These are phyloP conservation scores for Ploceus nigricollis DNA, from an alignment of 2,113 vertebrate genomes.

Conservation along the genomic window DNA sequence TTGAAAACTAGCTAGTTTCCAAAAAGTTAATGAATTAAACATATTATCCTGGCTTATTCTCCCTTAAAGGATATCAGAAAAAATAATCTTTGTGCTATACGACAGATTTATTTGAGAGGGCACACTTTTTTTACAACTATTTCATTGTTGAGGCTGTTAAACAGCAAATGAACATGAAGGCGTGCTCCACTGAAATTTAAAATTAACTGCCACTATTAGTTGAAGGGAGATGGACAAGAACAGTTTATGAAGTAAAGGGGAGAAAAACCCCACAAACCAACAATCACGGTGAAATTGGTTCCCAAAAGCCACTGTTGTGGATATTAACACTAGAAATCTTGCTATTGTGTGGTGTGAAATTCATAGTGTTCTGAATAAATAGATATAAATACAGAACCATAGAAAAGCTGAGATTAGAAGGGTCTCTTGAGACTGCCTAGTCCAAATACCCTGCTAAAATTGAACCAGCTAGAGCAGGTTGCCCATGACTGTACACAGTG, in stretches of 20 bases:
- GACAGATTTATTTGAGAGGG: neutral
- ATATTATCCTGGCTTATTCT: neutral
- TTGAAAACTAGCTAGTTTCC: neutral
- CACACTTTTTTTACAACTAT: neutral
- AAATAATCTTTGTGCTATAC: neutral
- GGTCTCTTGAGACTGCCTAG: neutral
- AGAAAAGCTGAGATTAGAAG: neutral
- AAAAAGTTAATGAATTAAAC: neutral
- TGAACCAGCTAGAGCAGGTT: neutral
- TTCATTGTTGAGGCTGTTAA: neutral
- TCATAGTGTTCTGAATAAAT: neutral
- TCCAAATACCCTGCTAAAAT: neutral
- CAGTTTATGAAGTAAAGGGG: neutral
- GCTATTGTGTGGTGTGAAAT: neutral
- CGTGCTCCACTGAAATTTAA: neutral
- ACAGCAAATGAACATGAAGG: neutral
- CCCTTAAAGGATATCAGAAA: neutral
- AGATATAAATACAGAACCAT: neutral
- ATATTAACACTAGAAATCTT: neutral
- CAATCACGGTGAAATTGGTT: neutral
- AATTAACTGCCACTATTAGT: neutral
- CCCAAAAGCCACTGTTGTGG: neutral
- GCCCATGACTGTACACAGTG: neutral
- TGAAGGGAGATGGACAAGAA: neutral
- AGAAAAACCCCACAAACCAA: neutral